Conservation (phyloP, 2,888 invertebrate species). For the Aromia moschata region DNA sequence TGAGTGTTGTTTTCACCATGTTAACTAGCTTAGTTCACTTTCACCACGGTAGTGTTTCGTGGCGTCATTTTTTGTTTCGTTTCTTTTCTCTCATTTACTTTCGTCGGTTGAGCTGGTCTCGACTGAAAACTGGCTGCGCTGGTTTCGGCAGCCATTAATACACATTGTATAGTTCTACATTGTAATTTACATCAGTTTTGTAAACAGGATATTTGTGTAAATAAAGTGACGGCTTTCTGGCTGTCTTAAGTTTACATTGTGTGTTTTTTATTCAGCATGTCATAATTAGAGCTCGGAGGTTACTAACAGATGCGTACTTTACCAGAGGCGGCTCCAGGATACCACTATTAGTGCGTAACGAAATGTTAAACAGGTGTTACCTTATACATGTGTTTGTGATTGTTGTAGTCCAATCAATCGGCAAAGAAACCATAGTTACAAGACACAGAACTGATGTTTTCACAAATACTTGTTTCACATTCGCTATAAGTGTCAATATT, state of each 20-base stretch:
- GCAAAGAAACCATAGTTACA: too few species aligned
- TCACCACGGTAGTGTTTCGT: slow-evolving; percentile 43
- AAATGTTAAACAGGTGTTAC: too few species aligned
- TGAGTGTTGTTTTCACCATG: slow-evolving; percentile 55
- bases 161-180: slow-evolving; percentile 54
- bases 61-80: slow-evolving; percentile 39
- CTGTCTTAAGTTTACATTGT: slow-evolving; percentile 50
- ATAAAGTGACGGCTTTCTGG: slow-evolving; percentile 59
- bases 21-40: slow-evolving; percentile 41
- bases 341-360: too few species aligned
- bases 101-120: slow-evolving; percentile 58
- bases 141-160: slow-evolving; percentile 45
- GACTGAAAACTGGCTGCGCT: slow-evolving; percentile 50
- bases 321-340: too few species aligned
- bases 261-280: slow-evolving; percentile 26
- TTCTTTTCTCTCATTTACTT: slow-evolving; percentile 28
- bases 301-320: not conserved
- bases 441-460: too few species aligned
- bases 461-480: too few species aligned
- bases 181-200: slow-evolving; percentile 60
- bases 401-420: too few species aligned
- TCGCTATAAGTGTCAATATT: too few species aligned
- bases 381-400: too few species aligned
- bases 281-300: not conserved
- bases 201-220: slow-evolving; percentile 61